Evolutionary conservation across 2,888 invertebrate species (phyloP), one percentile per base, ranked within the genome.

Genomic region (Rhamnusium bicolor): DNA sequence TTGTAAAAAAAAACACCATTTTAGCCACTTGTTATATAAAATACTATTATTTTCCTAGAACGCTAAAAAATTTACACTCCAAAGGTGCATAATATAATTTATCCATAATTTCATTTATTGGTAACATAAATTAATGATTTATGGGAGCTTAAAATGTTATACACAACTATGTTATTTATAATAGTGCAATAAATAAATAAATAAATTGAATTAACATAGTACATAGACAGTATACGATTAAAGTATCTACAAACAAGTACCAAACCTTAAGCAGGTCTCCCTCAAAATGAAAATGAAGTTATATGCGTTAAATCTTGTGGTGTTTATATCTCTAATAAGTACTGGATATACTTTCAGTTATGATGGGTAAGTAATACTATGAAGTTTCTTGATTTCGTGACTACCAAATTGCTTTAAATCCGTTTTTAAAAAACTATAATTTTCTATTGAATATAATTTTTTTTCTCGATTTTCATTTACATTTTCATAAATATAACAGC

Each of bases 331-430:
- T n/a, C 6, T 14, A 6, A 29, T 27, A 10, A 2, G 27, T 56
- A 3, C 56, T 21, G 24, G 29, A 14, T 27, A 27, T 16, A 7
- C 18, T 4, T n/a, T 32, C 6, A 58, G 10, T 32, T 58, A 61
- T 21, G 14, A 21, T 46, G 47, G 61, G 61, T 61, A 61, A 61
- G n/a, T n/a, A n/a, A n/a, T n/a, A n/a, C n/a, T n/a, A n/a, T n/a
- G n/a, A n/a, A n/a, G n/a, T n/a, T n/a, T n/a, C n/a, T n/a, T n/a
- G n/a, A n/a, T n/a, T n/a, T n/a, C n/a, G n/a, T n/a, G n/a, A n/a
- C n/a, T n/a, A n/a, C n/a, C n/a, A n/a, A n/a, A n/a, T n/a, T n/a
- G n/a, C n/a, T n/a, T n/a, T n/a, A n/a, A n/a, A n/a, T n/a, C n/a
- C n/a, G n/a, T n/a, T n/a, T n/a, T n/a, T n/a, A n/a, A n/a, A n/a